phyloP scores from a whole-genome alignment of 2,113 vertebrate genomes.

The Phylloscopus trochiloides region DNA sequence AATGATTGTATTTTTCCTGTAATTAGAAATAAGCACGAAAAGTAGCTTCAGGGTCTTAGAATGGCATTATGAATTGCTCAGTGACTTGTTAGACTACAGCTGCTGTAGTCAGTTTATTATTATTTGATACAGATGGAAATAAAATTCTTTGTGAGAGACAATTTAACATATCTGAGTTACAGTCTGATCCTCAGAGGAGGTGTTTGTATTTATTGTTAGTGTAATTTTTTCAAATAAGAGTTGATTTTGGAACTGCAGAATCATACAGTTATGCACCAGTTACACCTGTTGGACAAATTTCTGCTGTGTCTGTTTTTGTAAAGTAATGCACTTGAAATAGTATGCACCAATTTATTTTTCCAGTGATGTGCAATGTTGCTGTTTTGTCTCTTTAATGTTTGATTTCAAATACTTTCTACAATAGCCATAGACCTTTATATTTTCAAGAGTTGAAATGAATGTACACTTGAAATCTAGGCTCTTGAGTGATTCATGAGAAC shows the following conservation, averaged over 20 bases:
- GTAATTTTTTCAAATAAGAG: not conserved
- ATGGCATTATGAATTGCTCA: not conserved
- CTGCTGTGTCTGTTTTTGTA: not conserved
- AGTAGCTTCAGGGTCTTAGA: not conserved
- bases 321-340: constrained; percentile 57
- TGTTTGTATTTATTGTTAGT: constrained; percentile 1
- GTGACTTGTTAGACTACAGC: not conserved
- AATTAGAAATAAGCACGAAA: not conserved
- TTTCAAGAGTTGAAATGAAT: constrained; percentile 47
- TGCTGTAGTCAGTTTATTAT: not conserved
- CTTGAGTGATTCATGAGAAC: not conserved
- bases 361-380: constrained; percentile 20
- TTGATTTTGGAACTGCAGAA: not conserved
- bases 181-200: not conserved
- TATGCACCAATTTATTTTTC: constrained; percentile 18
- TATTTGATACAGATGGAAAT: not conserved
- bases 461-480: constrained; percentile 45
- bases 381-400: constrained; percentile 14
- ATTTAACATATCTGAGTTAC: not conserved
- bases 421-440: constrained; percentile 53
- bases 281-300: not conserved
- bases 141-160: not conserved
- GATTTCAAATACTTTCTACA: constrained; percentile 20
- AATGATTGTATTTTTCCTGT: not conserved
- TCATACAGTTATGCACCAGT: not conserved